Conservation (phyloP, 2,888 invertebrate genomes). For the Drosophila affinis region DNA sequence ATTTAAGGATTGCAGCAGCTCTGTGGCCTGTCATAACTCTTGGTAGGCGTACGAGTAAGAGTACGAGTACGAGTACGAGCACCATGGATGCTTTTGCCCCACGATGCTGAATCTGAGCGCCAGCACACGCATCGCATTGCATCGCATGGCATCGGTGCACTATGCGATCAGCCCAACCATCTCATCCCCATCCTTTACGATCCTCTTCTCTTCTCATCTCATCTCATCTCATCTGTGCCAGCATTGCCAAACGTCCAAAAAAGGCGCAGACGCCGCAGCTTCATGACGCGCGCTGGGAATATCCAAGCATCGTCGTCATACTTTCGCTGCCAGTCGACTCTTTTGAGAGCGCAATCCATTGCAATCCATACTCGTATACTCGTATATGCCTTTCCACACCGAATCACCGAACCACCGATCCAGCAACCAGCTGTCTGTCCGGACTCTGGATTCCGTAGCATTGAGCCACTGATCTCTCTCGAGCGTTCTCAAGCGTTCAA, state of each 20-base stretch:
- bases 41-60: constrained; percentile 58
- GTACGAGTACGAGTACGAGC: constrained; percentile 18
- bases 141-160: constrained; percentile 7
- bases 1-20: constrained; percentile 60
- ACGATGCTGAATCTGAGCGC: constrained; percentile 33
- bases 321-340: constrained; percentile 60
- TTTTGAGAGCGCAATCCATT: neutral
- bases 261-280: constrained; percentile 77
- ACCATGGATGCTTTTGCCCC: constrained; percentile 9
- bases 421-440: constrained; percentile 14
- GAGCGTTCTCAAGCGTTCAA: constrained; percentile 55
- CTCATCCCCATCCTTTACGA: constrained; percentile 10
- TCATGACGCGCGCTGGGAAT: constrained; percentile 76
- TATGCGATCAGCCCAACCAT: constrained; percentile 39
- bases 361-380: constrained; percentile 10
- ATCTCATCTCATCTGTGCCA: neutral
- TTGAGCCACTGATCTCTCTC: neutral
- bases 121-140: constrained; percentile 10
- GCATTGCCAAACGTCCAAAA: constrained; percentile 63
- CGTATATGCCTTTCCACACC: constrained; percentile 8
- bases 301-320: constrained; percentile 62
- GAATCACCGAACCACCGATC: neutral
- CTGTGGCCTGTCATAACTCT: constrained; percentile 73
- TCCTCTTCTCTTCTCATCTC: constrained; percentile 7
- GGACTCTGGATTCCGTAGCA: neutral